phyloP scores from a whole-genome alignment of 2,797 vertebrate species.

The Kryptolebias ocellatus region DNA sequence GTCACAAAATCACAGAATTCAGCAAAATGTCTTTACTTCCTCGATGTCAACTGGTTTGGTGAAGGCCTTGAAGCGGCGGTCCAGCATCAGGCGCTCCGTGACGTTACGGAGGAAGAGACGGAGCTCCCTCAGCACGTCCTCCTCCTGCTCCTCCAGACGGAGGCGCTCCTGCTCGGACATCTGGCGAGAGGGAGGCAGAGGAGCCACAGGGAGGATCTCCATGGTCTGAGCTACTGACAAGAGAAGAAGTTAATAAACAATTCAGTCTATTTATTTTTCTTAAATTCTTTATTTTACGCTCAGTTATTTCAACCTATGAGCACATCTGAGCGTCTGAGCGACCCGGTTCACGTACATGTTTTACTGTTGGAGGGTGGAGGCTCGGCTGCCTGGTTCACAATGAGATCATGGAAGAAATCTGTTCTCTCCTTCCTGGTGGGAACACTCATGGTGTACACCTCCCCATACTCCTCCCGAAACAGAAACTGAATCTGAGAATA shows the following conservation, averaged over 20 bases:
- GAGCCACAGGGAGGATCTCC: constrained; percentile 88
- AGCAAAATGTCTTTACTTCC: constrained; percentile 76
- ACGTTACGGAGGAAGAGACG: constrained; percentile 90
- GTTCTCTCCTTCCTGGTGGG: constrained; percentile 82
- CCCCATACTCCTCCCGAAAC: constrained; percentile 83
- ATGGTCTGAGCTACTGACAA: constrained; percentile 62
- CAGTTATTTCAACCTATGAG: background rate
- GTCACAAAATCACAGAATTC: too few species aligned
- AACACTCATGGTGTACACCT: constrained; percentile 83
- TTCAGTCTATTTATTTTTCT: background rate
- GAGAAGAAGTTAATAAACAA: background rate
- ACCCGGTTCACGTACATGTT: constrained; percentile 38
- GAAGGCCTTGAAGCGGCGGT: constrained; percentile 90
- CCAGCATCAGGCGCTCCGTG: constrained; percentile 86
- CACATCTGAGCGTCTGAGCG: background rate
- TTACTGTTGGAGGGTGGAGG: constrained; percentile 80
- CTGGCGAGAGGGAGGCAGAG: constrained; percentile 78
- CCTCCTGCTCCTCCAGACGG: constrained; percentile 87
- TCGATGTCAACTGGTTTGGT: constrained; percentile 87
- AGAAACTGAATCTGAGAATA: constrained; percentile 83
- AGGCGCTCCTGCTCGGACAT: constrained; percentile 82
- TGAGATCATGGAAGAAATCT: constrained; percentile 87
- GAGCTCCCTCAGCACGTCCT: constrained; percentile 87
- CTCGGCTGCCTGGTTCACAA: constrained; percentile 87
- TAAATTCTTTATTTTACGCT: background rate